phyloP scores from a whole-genome alignment of 2,113 vertebrate species.

The Bambusicola thoracicus region DNA sequence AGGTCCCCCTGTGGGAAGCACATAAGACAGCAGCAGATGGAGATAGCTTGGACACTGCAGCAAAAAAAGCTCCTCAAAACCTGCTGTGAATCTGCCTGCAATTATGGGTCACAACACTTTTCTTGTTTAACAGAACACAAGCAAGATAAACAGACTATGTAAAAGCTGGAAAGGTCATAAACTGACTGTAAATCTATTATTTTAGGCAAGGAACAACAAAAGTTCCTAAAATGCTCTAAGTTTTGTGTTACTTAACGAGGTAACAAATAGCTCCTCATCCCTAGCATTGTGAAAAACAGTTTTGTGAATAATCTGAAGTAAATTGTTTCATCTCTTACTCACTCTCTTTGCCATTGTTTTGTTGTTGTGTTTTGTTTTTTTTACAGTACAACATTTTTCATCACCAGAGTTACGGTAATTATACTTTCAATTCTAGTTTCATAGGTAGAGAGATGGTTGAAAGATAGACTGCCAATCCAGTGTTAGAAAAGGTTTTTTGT shows the following conservation, averaged over 20 bases:
- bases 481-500: background rate
- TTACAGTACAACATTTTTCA: background rate
- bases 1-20: conserved; percentile 86
- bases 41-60: conserved; percentile 83
- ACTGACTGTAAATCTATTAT: conserved; percentile 57
- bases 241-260: background rate
- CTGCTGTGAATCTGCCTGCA: conserved; percentile 89
- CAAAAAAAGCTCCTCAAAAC: conserved; percentile 84
- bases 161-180: conserved; percentile 76
- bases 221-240: background rate
- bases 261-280: background rate
- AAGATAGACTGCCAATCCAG: background rate
- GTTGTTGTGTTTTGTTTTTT: background rate
- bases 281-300: background rate
- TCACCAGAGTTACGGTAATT: background rate
- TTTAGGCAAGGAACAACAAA: background rate
- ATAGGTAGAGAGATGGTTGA: background rate
- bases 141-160: conserved; percentile 73
- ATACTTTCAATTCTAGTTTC: background rate
- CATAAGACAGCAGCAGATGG: conserved; percentile 91
- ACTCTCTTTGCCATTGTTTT: background rate
- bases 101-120: conserved; percentile 88
- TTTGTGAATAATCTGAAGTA: conserved; percentile 3
- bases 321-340: background rate
- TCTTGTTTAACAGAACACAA: conserved; percentile 88